These are phyloP conservation scores for Sparidentex hasta DNA, from an alignment of 2,797 vertebrate species.

Conservation along the genomic window DNA sequence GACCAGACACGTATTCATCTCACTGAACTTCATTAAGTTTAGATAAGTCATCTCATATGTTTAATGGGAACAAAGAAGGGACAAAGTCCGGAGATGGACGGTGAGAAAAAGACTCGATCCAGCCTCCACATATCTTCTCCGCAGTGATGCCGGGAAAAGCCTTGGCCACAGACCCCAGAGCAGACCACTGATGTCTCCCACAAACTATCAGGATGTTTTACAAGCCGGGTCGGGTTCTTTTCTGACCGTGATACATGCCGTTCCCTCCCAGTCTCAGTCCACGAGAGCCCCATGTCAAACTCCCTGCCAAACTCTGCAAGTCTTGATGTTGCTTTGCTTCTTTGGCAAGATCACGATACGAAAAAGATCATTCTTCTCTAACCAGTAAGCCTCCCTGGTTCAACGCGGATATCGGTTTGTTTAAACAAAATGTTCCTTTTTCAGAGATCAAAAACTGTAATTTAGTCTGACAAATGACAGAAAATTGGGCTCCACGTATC, in stretches of 20 bases:
- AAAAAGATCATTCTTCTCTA: constrained; percentile 24
- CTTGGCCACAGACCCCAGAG: constrained; percentile 54
- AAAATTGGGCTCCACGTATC: constrained; percentile 12
- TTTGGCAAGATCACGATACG: constrained; percentile 47
- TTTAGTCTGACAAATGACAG: constrained; percentile 25
- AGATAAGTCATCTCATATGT: background rate
- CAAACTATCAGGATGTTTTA: constrained; percentile 73
- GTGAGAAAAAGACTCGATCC: constrained; percentile 28
- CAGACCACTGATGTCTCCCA: constrained; percentile 66
- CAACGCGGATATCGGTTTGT: constrained; percentile 44
- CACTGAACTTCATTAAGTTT: background rate
- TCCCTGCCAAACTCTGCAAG: constrained; percentile 35
- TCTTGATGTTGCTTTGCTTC: constrained; percentile 49
- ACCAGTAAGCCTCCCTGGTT: constrained; percentile 43
- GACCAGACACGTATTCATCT: constrained; percentile 31
- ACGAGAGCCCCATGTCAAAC: constrained; percentile 42
- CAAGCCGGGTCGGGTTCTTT: constrained; percentile 48
- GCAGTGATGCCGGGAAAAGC: constrained; percentile 52
- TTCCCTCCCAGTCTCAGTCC: constrained; percentile 44
- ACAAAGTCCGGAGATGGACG: background rate
- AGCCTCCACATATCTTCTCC: constrained; percentile 31
- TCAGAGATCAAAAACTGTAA: constrained; percentile 18
- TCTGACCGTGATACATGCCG: constrained; percentile 51
- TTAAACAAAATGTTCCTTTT: constrained; percentile 37
- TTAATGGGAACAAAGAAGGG: constrained; percentile 4